phyloP scores from a whole-genome alignment of 2,113 vertebrate species.

The Ochotona curzoniae region DNA sequence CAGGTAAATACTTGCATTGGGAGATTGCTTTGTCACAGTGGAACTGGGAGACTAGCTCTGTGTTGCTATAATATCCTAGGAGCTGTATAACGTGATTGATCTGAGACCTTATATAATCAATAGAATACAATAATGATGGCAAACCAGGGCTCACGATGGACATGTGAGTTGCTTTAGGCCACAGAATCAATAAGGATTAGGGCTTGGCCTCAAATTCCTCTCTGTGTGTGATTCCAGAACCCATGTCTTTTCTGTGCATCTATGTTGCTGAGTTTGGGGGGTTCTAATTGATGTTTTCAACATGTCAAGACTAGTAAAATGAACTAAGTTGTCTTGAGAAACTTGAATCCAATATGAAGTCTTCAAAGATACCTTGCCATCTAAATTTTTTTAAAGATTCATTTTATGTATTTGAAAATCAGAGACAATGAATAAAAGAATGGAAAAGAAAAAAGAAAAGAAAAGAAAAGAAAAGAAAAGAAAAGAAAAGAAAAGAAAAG shows the following conservation, averaged over 20 bases:
- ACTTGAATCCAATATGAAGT: slow-evolving; percentile 25
- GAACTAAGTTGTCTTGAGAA: slow-evolving; percentile 16
- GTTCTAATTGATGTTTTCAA: slow-evolving; percentile 10
- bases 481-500: no score
- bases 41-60: slow-evolving; percentile 18
- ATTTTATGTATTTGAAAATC: no score
- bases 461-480: no score
- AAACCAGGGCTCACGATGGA: slow-evolving; percentile 22
- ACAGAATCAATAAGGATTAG: background rate
- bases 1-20: slow-evolving; percentile 22
- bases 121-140: slow-evolving; percentile 32
- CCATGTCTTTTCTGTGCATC: background rate
- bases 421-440: no score
- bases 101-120: background rate
- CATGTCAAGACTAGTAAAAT: slow-evolving; percentile 29
- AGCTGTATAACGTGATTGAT: background rate
- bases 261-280: background rate
- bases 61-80: slow-evolving; percentile 31
- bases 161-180: background rate
- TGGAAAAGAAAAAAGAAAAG: no score
- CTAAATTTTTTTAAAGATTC: background rate
- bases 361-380: slow-evolving; percentile 20
- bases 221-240: background rate
- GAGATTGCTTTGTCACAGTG: slow-evolving; percentile 31
- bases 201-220: background rate